Conservation (phyloP, 2,888 invertebrate genomes). For the Griposia aprilina region DNA sequence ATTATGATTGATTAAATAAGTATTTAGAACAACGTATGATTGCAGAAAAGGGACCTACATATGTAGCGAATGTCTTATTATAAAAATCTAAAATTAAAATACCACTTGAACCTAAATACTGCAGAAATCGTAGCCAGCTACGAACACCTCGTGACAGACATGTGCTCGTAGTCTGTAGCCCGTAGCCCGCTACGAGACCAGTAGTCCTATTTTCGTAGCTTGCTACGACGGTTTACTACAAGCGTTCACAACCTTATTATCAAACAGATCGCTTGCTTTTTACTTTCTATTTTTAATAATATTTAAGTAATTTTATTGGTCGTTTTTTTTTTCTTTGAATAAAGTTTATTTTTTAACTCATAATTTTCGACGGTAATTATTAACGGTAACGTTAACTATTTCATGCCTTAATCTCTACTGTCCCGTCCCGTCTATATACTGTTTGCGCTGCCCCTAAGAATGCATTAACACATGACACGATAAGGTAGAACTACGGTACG, state of each 20-base stretch:
- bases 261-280: neutral
- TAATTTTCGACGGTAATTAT: neutral
- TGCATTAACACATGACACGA: neutral
- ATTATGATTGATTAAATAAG: constrained; percentile 1
- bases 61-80: neutral
- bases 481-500: neutral
- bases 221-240: neutral
- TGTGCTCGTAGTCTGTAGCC: neutral
- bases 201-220: neutral
- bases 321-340: neutral
- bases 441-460: neutral
- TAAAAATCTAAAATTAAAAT: neutral
- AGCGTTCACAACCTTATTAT: neutral
- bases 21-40: neutral
- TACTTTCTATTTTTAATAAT: neutral
- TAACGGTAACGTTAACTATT: neutral
- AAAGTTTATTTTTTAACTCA: neutral
- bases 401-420: neutral
- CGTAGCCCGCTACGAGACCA: neutral
- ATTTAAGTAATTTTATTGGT: neutral
- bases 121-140: neutral
- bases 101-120: neutral
- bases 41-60: neutral
- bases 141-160: neutral
- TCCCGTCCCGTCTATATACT: too few species aligned